Evolutionary conservation across 2,797 vertebrate species (phyloP), one percentile per base, ranked within the genome.

Genomic region (Pterois miles): DNA sequence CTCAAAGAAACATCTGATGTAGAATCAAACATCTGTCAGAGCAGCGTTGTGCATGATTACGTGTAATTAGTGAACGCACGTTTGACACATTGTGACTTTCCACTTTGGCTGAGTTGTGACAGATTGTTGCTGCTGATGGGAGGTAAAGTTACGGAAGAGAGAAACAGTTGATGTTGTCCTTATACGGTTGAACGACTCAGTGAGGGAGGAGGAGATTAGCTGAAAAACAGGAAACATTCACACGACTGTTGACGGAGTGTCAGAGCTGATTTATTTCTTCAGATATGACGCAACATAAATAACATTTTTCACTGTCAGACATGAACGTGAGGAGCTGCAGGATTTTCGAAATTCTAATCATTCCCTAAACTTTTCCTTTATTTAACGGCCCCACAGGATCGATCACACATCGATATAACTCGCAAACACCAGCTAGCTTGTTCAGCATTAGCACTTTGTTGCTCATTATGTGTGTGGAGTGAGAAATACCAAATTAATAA

Each of bases 21-120:
- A 4, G 31, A 14, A 62, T 78, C 46, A 69, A 58, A 62, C 34
- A 74, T 76, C 50, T 64, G 53, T 54, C 70, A 48, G 16, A 23
- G 4, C 54, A 48, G 20, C 27, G 65, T 60, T 33, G 2, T n/a
- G 46, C 27, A 50, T 78, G 58, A 66, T 50, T 78, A 71, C 50
- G 46, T 13, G 54, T 48, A n/a, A 65, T 72, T 18, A 38, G 64
- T 8, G 3, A 20, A n/a, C 7, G 6, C 27, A 70, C 3, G 18
- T 46, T 46, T 46, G 43, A 46, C 43, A 18, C 18, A 46, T 46
- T 46, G 43, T 20, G 43, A 20, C 20, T 33, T 46, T 46, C 43
- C 43, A 18, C 43, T 46, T 18, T 18, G 43, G 43, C 18, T 46
- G 48, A 48, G 36, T 33, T 40, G 5, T 58, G 64, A 64, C 59